These are phyloP conservation scores for Recurvirostra avosetta DNA, from an alignment of 2,113 vertebrate species.

Conservation along the genomic window DNA sequence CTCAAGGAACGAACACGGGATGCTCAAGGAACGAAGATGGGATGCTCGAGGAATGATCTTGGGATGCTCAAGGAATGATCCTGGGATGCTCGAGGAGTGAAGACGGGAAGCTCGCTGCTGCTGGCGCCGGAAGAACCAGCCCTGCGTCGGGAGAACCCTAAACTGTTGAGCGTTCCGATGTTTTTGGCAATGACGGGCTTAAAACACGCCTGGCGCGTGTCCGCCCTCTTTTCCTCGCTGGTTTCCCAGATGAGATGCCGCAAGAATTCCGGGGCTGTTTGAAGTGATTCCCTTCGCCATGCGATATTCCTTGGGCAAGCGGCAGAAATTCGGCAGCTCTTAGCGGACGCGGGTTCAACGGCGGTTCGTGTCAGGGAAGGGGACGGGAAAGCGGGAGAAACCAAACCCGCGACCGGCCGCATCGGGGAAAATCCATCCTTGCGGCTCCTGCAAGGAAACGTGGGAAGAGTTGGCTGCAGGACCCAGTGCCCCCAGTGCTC, in stretches of 20 bases:
- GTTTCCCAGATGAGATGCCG: background rate
- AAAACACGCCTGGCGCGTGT: background rate
- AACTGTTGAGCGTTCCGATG: background rate
- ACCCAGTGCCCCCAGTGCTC: background rate
- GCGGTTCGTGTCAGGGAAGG: background rate
- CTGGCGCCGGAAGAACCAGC: background rate
- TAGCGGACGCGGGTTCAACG: rapidly evolving
- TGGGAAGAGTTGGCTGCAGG: background rate
- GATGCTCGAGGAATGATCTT: no score
- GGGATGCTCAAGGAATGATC: no score
- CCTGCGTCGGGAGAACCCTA: background rate
- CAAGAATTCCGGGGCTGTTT: background rate
- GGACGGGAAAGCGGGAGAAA: background rate
- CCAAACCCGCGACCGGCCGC: rapidly evolving
- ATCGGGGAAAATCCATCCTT: background rate
- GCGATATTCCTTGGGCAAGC: background rate
- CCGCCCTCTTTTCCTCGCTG: background rate
- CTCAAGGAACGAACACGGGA: background rate
- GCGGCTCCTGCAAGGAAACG: background rate
- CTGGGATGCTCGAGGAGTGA: background rate
- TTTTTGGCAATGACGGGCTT: background rate
- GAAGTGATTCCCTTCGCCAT: rapidly evolving
- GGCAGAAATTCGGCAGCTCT: background rate
- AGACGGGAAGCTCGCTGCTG: background rate
- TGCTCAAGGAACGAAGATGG: background rate